These are phyloP conservation scores for Cyphotilapia sp. DNA, from an alignment of 2,113 vertebrate genomes.

Conservation along the genomic window DNA sequence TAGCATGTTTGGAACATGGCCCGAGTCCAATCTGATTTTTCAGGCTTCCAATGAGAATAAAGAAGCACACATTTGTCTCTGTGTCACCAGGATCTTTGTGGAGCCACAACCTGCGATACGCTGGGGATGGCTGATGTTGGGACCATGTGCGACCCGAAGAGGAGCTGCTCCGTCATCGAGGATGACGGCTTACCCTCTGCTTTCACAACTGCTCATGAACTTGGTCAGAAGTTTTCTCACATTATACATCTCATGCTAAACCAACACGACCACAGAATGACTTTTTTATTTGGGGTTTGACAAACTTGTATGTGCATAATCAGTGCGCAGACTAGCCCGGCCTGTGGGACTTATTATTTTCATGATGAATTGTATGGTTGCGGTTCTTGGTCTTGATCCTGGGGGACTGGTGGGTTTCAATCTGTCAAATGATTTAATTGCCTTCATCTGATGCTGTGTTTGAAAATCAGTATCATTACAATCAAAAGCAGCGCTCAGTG, in stretches of 20 bases:
- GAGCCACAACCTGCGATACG: constrained; percentile 91
- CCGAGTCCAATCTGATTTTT: not conserved
- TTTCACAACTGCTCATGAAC: constrained; percentile 92
- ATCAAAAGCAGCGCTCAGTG: not conserved
- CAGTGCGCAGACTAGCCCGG: not conserved
- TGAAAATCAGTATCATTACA: not conserved
- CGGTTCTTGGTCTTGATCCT: not conserved
- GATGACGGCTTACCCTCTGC: constrained; percentile 93
- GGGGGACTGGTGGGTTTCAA: not conserved
- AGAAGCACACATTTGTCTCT: not conserved
- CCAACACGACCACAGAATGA: not conserved
- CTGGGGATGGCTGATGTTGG: constrained; percentile 96
- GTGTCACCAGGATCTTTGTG: constrained; percentile 83
- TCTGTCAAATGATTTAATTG: not conserved
- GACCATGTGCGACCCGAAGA: constrained; percentile 95
- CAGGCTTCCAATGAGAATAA: not conserved
- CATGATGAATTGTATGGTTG: not conserved
- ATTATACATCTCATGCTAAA: not conserved
- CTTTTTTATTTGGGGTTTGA: not conserved
- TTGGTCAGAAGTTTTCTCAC: constrained; percentile 75
- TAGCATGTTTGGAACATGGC: not conserved
- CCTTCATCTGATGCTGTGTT: not conserved
- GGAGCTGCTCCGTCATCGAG: constrained; percentile 96
- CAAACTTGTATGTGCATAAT: not conserved
- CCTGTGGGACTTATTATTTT: not conserved